Evolutionary conservation across 2,888 invertebrate genomes (phyloP).

Genomic region (Omphaloscelis lunosa): DNA sequence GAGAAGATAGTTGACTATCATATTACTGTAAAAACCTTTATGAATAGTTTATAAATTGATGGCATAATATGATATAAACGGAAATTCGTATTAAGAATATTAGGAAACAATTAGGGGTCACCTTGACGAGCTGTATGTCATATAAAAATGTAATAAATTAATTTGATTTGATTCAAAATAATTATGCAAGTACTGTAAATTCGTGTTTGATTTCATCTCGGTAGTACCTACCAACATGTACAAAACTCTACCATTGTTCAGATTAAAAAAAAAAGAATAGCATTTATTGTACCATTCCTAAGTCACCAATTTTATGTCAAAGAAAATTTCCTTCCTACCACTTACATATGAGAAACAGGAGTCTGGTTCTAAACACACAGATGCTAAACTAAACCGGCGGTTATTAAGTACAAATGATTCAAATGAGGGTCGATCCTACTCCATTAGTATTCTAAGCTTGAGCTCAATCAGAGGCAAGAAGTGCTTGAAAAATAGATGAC

Average conservation of each 20-base stretch:
- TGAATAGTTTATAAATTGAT: not conserved
- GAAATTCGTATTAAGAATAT: not conserved
- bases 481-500: too few relatives aligned
- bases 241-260: not conserved
- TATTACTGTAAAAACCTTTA: not conserved
- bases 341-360: not conserved
- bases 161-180: too few relatives aligned
- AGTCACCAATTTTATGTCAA: not conserved
- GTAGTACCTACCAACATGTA: not conserved
- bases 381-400: not conserved
- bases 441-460: not conserved
- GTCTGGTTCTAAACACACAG: not conserved
- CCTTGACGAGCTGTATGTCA: too few relatives aligned
- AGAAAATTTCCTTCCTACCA: too few relatives aligned
- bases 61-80: not conserved
- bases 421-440: not conserved
- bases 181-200: too few relatives aligned
- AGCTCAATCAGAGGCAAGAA: too few relatives aligned
- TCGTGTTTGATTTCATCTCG: too few relatives aligned
- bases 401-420: constrained; percentile 4
- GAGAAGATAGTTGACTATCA: not conserved
- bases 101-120: not conserved
- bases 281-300: not conserved
- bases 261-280: not conserved
- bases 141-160: not conserved